A percentile compares a stretch with the other conserved stretches of the same genome.
phyloP scores from a whole-genome alignment of 2,113 vertebrate genomes.

The Daubentonia madagascariensis region DNA sequence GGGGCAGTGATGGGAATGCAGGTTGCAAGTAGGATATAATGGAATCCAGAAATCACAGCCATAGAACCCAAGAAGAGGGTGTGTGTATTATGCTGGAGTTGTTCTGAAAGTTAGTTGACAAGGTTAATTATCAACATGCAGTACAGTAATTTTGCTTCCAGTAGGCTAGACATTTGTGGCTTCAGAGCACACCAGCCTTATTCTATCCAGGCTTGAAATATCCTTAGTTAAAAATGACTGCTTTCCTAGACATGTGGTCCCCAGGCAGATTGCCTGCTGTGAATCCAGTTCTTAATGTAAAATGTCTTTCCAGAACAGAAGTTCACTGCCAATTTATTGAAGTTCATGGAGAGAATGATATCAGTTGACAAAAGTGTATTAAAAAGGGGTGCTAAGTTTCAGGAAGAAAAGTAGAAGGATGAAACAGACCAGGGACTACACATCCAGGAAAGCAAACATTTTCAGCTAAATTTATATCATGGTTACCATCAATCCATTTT shows the following conservation, averaged over 20 bases:
- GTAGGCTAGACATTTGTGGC: background rate
- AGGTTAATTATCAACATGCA: background rate
- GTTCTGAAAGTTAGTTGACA: background rate
- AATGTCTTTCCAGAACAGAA: conserved; percentile 54
- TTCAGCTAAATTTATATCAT: background rate
- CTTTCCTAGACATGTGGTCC: conserved; percentile 53
- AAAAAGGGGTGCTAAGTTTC: background rate
- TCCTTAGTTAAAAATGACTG: conserved; percentile 48
- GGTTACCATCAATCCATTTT: background rate
- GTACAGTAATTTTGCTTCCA: background rate
- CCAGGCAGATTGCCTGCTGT: conserved; percentile 39
- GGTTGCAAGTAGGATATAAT: background rate
- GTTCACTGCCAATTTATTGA: conserved; percentile 26
- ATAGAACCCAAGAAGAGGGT: background rate
- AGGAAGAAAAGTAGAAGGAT: background rate
- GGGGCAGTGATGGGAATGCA: background rate
- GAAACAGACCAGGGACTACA: background rate
- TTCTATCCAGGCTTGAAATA: conserved; percentile 6
- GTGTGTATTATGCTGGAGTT: background rate
- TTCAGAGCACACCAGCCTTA: background rate
- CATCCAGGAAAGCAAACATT: background rate
- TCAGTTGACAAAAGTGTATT: background rate
- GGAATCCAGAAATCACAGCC: background rate
- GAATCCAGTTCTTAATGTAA: conserved; percentile 57
- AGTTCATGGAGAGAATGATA: conserved; percentile 32